Base-by-base conservation (phyloP, 1,140 invertebrate genomes). In the Cecropterus lyciades region DNA sequence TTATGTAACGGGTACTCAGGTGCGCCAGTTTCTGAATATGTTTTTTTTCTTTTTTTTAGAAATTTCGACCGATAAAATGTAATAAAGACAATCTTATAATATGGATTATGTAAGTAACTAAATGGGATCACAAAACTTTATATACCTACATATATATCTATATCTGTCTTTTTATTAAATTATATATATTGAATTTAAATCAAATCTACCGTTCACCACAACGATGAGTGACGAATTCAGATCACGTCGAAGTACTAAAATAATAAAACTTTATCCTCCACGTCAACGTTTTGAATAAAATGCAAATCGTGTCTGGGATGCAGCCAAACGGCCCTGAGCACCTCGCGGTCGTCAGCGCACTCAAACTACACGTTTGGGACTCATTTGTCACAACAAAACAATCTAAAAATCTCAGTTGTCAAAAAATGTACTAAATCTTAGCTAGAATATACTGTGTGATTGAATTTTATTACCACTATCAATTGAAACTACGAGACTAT, bases 271-370 rank as follows among this genome's bases (percentile, higher is more conserved):
- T 86, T 86, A 88, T n/a, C n/a, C n/a, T 88, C 77, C 79, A 85
- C 82, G 83, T 89, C 87, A 86, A 84, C 87, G 80, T 88, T 89
- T 85, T 91, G 89, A 91, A 89, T 91, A 87, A 91, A 91, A 89
- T 85, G 85, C 80, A 84, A 85, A 84, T 86, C 89, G 87, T 91
- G 89, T 77, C 79, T 89, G 87, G 85, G 87, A 80, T 87, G 87
- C 84, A 91, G 88, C 85, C 84, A 88, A 84, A 79, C 67, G 56
- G 69, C 65, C 69, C 67, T 46, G 43, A 63, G 67, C 67, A 43
- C 43, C 42, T 51, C 53, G 40, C 56, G 16, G 43, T 33, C 24
- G 27, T 10, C 56, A 63, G 13, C 42, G 30, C 59, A 49, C 42
- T 49, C 51, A 48, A 62, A n/a, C 17, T 27, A 14, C 30, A 49